Base-by-base conservation (phyloP, 2,797 vertebrate species). In the Thunnus albacares region DNA sequence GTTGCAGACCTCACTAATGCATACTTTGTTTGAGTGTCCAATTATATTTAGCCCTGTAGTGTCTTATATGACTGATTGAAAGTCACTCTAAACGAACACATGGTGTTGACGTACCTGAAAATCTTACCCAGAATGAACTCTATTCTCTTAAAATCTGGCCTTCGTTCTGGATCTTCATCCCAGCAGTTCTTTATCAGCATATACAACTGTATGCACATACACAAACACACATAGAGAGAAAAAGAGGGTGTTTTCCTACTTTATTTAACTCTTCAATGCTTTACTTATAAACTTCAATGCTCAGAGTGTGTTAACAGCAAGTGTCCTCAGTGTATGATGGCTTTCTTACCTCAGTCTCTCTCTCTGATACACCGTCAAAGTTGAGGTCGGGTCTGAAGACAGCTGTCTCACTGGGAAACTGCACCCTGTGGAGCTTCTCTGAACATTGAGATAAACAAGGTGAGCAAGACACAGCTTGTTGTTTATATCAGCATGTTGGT, bases 91-190 rank as follows among this genome's bases (percentile, higher is more conserved):
- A 51, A 51, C 10, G 7, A 51, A 18, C 47, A 10, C 8, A 14
- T 69, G 7, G 22, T 63, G 26, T 41, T 33, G 71, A 73, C 87
- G 20, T 94, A 99, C 98, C 98, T 97, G 95, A 98, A 98, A 91
- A 99, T 98, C 90, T 98, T 99, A 79, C 96, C 96, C 81, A 99
- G 89, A 1, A 87, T 94, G 65, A 71, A 93, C 87, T 99, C 98
- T 56, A 98, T 98, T 94, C 93, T 98, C 93, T 97, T 99, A 85
- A 99, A 99, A 90, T 99, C 98, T 3, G 97, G 97, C 80, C 98
- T 96, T 89, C 96, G 97, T 74, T 99, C 98, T 51, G 98, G 97
- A 87, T 99, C 98, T 93, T 99, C 98, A n/a, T 99, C 98, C 98
- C 98, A 99, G 90, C 97, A 97, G 91, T 30, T 97, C 87, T 96